Base-by-base conservation (phyloP, 2,113 vertebrate genomes). In the Chunga burmeisteri region DNA sequence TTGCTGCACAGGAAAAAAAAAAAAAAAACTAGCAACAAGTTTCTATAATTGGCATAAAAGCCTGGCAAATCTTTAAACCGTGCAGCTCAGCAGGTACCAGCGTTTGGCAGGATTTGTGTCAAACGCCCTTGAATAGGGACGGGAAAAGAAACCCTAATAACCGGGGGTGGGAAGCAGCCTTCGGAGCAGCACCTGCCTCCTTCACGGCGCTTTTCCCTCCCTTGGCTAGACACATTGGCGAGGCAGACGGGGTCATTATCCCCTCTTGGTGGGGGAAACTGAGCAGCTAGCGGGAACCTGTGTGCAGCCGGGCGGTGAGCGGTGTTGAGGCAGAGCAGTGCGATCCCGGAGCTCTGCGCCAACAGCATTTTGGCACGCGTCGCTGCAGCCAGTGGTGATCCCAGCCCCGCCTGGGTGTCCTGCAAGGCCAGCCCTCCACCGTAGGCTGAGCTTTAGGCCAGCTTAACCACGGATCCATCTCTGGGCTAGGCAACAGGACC, bases 51-150 rank as follows among this genome's bases (percentile, higher is more conserved):
- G 93, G 93, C 86, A 88, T 9, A 59, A 80, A 83, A 71, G 44
- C 49, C 68, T 94, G 93, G 93, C 93, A 96, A 93, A 94, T 92
- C 79, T 96, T 92, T 90, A 94, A 94, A 88, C 86, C 62, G 0
- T 1, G 36, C 26, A 34, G 36, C 74, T 19, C 67, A 52, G 92
- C 42, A 16, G 42, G 91, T 22, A 75, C 53, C 65, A 67, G 75
- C 56, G 3, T 20, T 79, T 88, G 94, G 91, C 86, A 86, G 82
- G 82, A 50, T 67, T 90, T 71, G 62, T 50, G 82, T 71, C 82
- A 72, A 82, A 79, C 13, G 49, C 30, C 91, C 94, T 95, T 94
- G 94, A 53, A 50, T 29, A 53, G 66, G 66, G 75, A 67, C 11
- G 12, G 79, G 88, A 38, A 86, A 62, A 67, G 17, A 66, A 86